phyloP scores from a whole-genome alignment of 1,140 invertebrate genomes.

The Lepidurus apus region DNA sequence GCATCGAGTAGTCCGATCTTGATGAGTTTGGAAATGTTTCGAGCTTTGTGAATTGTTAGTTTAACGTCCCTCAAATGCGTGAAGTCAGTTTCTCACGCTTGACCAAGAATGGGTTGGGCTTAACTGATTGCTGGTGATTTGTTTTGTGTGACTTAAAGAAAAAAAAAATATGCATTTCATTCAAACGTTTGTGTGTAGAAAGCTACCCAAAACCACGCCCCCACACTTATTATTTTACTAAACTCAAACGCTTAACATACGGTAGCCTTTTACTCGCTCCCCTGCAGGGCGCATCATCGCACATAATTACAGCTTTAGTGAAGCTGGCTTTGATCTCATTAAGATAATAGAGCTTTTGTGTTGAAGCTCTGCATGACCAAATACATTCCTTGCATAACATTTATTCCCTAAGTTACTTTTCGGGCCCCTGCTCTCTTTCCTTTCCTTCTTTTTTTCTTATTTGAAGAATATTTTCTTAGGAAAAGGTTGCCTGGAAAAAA shows the following conservation, averaged over 20 bases:
- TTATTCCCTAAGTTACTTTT: background rate
- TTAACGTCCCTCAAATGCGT: background rate
- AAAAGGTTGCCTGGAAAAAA: background rate
- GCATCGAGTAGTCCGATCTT: background rate
- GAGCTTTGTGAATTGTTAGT: background rate
- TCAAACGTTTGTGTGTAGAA: background rate
- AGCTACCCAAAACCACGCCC: background rate
- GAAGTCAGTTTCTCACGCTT: background rate
- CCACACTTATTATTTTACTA: slow-evolving; percentile 15
- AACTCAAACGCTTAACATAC: slow-evolving; percentile 20
- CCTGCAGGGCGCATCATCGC: slow-evolving; percentile 1
- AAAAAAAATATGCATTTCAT: background rate
- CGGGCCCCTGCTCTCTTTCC: background rate
- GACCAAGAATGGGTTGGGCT: background rate
- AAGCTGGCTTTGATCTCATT: slow-evolving; percentile 21
- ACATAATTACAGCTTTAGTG: slow-evolving; percentile 19
- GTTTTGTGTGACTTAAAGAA: background rate
- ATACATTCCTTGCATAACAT: slow-evolving; percentile 22
- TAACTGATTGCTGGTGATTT: background rate
- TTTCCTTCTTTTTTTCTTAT: background rate
- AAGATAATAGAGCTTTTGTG: slow-evolving; percentile 15
- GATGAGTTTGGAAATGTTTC: background rate
- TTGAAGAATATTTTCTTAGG: background rate
- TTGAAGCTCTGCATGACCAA: background rate
- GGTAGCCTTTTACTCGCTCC: slow-evolving; percentile 18